Conservation (phyloP, 2,888 invertebrate species). For the Amphipyra berbera region DNA sequence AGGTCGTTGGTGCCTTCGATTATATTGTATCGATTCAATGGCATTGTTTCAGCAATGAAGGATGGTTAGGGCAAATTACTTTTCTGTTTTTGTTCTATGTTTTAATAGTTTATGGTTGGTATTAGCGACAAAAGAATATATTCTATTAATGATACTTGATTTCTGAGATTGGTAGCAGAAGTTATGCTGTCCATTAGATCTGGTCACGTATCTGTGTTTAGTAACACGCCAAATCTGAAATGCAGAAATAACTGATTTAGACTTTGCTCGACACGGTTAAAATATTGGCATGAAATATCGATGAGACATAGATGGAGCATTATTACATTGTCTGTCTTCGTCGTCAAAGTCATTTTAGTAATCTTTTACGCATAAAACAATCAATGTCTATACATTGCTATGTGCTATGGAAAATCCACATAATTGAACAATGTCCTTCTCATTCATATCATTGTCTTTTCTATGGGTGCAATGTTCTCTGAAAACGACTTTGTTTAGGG, state of each 20-base stretch:
- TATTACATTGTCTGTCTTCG: not conserved
- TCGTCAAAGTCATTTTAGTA: not conserved
- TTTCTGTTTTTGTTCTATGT: conserved; percentile 77
- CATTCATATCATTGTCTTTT: too few relatives aligned
- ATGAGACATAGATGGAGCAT: conserved; percentile 3
- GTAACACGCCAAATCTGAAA: conserved; percentile 16
- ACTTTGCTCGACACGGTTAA: conserved; percentile 7
- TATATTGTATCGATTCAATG: conserved; percentile 89
- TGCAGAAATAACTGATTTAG: conserved; percentile 11
- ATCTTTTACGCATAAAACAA: not conserved
- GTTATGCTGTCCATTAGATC: conserved; percentile 9
- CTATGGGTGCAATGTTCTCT: too few relatives aligned
- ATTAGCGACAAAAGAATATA: conserved; percentile 1
- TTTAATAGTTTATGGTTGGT: conserved; percentile 50
- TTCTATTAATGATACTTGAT: conserved; percentile 11
- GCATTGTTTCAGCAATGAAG: conserved; percentile 84
- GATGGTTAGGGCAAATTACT: conserved; percentile 89
- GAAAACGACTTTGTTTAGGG: too few relatives aligned
- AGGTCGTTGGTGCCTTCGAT: conserved; percentile 87
- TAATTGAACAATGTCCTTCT: too few relatives aligned
- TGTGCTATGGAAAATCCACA: not conserved
- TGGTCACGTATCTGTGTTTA: conserved; percentile 32
- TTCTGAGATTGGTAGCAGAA: not conserved
- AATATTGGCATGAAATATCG: conserved; percentile 39
- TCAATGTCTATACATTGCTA: too few relatives aligned